Evolutionary conservation across 2,797 vertebrate genomes (phyloP), one percentile per base, ranked within the genome.

Genomic region (Epinephelus malabaricus): DNA sequence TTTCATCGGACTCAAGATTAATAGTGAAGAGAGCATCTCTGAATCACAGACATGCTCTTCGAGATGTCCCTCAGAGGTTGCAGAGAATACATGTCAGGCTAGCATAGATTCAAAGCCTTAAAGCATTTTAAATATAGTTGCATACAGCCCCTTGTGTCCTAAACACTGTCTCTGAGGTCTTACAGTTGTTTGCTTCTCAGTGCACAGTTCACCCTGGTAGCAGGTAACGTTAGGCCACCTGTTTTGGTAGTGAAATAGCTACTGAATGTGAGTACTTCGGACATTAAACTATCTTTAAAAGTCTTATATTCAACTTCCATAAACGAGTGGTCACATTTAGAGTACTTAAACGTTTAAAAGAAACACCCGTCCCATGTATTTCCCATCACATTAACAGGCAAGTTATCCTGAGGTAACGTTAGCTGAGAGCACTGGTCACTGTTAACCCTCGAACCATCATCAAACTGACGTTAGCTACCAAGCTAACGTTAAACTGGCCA

Each of bases 1-100:
- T 86, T 86, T 85, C 68, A 70, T 45, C 55, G 67, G 67, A 53
- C 10, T 61, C 17, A 7, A 30, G 9, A 40, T 43, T 58, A 23
- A 27, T 30, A 6, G 17, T 47, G 8, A 60, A 51, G 14, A 55
- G 14, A 71, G 23, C 15, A 62, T 55, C 59, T 69, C 19, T 58
- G n/a, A 2, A 14, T 30, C 34, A 17, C 3, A 59, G 2, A 67
- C 14, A n/a, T 38, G 49, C 27, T 64, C 17, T 34, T 45, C 9
- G 12, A 40, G 27, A 68, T 27, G 0, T 9, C n/a, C 12, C 5
- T 9, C 7, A 19, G 12, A 23, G 13, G 54, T 53, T 50, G 47
- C 30, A 65, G 30, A 55, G 23, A 18, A 19, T 25, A 19, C 10
- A 62, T 27, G 12, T 47, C 6, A 55, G 25, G 18, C 2, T 49